Evolutionary conservation across 2,888 invertebrate species (phyloP), one percentile per base, ranked within the genome.

Genomic region (Dusona sp.): DNA sequence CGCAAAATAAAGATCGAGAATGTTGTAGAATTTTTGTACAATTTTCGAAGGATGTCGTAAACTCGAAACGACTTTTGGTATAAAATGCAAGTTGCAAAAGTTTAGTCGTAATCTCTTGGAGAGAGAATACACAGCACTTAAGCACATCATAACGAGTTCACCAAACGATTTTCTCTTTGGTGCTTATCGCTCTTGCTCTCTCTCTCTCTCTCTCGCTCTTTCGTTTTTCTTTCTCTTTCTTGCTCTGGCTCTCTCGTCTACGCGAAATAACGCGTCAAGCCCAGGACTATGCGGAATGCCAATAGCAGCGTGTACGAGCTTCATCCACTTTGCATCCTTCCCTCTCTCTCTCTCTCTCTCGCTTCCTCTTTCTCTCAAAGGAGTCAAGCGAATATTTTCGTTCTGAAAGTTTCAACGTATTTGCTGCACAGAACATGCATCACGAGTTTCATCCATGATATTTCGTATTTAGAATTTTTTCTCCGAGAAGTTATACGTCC

Each of bases 251-350:
- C 54, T 61, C 51, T 33, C 48, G 54, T 57, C 54, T 72, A 79
- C 79, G 79, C 74, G 84, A 48, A 84, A 84, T 84, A 79, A 84
- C 84, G 84, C 84, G 84, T 84, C 84, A 84, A 79, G 84, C 74
- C 74, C 84, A 79, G 84, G 84, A 74, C 81, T 79, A 79, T 79
- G 79, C 79, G 74, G 48, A 79, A 84, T 84, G 84, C 84, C 84
- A 79, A 84, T 79, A 84, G 79, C 84, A 84, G 74, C 70, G 72
- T 57, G 68, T 70, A 84, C 84, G 33, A 75, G 79, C 84, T 84
- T 89, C 82, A 72, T 72, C 77, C 77, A 73, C 65, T 68, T 51
- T 51, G 48, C 89, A 61, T 29, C 79, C 38, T 25, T 51, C 73
- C 11, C 68, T 48, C 36, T 9, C 42, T 36, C 82, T 25, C 77